phyloP scores from a whole-genome alignment of 2,888 invertebrate species.

The Disparrhopalites patrizii region DNA sequence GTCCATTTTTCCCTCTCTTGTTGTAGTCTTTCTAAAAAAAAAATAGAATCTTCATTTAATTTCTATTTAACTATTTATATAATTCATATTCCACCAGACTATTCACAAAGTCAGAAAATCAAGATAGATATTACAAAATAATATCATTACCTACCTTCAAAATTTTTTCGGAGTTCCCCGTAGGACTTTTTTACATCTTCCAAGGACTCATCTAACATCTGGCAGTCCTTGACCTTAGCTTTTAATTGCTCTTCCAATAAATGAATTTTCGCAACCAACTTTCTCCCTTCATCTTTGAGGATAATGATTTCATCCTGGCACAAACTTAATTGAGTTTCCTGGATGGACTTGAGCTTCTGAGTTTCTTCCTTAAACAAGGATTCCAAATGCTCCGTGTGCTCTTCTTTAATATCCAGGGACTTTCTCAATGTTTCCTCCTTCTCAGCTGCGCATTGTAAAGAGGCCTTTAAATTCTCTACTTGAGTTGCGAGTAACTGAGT shows the following conservation, averaged over 20 bases:
- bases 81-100: no score
- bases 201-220: conserved; percentile 19
- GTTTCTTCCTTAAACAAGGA: conserved; percentile 21
- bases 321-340: conserved; percentile 3
- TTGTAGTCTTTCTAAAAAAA: conserved; percentile 34
- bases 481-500: conserved; percentile 6
- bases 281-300: background rate
- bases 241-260: conserved; percentile 22
- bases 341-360: background rate
- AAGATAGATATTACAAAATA: no score
- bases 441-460: conserved; percentile 19
- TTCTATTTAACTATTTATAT: conserved; percentile 13
- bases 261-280: conserved; percentile 6
- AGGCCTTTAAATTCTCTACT: conserved; percentile 26
- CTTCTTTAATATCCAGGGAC: conserved; percentile 32
- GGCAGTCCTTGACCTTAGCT: conserved; percentile 9
- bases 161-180: conserved; percentile 13
- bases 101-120: no score
- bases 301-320: conserved; percentile 18
- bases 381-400: conserved; percentile 29
- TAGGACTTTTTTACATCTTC: conserved; percentile 18
- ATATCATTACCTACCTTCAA: conserved; percentile 14
- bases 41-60: background rate
- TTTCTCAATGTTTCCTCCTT: conserved; percentile 31
- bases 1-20: conserved; percentile 46